Percentiles rank a stretch among this genome's conserved stretches.
Evolutionary conservation across 92 coral and sea anemone genomes (phyloP).

Genomic region (Pocillopora grandis): DNA sequence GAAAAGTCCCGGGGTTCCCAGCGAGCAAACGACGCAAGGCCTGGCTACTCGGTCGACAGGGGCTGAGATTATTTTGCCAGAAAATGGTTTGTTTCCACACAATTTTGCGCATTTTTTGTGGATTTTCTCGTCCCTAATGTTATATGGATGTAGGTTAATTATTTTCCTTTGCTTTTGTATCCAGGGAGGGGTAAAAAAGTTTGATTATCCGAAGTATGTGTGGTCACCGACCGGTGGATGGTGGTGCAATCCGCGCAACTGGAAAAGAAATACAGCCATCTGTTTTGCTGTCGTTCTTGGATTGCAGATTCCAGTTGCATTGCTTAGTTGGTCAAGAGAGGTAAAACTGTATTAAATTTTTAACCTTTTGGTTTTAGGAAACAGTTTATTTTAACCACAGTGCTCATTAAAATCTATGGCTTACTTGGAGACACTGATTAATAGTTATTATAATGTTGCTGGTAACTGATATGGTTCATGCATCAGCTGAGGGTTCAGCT

Average conservation of each 20-base stretch:
- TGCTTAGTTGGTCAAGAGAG: constrained; percentile 88
- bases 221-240: constrained; percentile 99
- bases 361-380: background rate
- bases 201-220: constrained; percentile 97
- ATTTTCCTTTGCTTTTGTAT: background rate
- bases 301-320: constrained; percentile 77
- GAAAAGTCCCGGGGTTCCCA: background rate
- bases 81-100: constrained; percentile 15
- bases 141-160: background rate
- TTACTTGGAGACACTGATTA: no score
- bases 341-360: constrained; percentile 16
- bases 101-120: background rate
- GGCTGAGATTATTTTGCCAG: background rate
- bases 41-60: background rate
- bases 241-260: constrained; percentile 99
- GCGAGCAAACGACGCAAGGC: background rate
- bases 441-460: no score
- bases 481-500: background rate
- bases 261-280: constrained; percentile 93
- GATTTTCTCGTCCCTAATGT: background rate
- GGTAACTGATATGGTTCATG: no score
- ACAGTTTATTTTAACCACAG: background rate
- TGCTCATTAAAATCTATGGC: background rate
- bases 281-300: constrained; percentile 80
- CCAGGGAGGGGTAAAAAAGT: constrained; percentile 95